Percentiles rank a stretch among this genome's conserved stretches.
phyloP scores from a whole-genome alignment of 2,113 vertebrate species.

The Pachypanchax playfairii region DNA sequence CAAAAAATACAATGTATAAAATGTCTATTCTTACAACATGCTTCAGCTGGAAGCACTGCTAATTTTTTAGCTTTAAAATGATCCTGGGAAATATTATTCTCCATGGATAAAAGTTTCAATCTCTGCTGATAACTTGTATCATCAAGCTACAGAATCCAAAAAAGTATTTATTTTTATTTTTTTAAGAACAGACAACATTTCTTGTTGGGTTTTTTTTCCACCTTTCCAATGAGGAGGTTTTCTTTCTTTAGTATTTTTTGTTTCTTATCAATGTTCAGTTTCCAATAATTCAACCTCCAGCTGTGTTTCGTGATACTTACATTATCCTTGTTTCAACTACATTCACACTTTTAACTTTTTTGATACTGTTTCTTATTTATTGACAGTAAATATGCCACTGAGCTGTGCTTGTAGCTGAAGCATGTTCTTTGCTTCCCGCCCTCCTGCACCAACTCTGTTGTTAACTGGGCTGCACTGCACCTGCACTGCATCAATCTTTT shows the following conservation, averaged over 20 bases:
- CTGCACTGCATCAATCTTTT: slow-evolving; percentile 49
- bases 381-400: not conserved
- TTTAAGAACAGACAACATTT: no score
- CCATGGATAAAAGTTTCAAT: no score
- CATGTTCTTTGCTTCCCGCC: not conserved
- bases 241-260: not conserved
- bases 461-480: slow-evolving; percentile 40
- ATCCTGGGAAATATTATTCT: no score
- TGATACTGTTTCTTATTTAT: not conserved
- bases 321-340: not conserved
- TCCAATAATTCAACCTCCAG: no score
- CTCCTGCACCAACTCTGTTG: not conserved
- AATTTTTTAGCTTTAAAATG: no score
- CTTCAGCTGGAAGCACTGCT: no score
- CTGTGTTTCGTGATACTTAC: not conserved
- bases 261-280: not conserved
- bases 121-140: no score
- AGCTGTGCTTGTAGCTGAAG: slow-evolving; percentile 4
- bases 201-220: no score
- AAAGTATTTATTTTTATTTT: no score
- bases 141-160: no score
- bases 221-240: not conserved
- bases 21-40: no score
- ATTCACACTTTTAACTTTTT: not conserved
- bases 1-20: not conserved